phyloP scores from a whole-genome alignment of 1,140 invertebrate genomes.

The Anastrepha ludens region DNA sequence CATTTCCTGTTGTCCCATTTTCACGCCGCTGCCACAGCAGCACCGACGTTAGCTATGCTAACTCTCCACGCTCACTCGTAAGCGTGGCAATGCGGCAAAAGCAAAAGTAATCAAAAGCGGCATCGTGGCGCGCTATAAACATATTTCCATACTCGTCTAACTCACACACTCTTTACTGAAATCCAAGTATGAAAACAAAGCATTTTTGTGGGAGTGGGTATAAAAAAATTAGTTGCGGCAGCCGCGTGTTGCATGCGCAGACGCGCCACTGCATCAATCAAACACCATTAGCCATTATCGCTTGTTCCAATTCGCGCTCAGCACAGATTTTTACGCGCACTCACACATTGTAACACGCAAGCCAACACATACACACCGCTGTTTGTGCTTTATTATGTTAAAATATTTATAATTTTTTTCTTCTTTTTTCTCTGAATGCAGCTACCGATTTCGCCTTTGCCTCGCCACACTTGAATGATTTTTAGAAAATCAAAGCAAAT shows the following conservation, averaged over 20 bases:
- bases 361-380: too few relatives aligned
- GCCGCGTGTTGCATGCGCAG: not conserved
- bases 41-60: not conserved
- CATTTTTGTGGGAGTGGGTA: not conserved
- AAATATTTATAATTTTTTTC: not conserved
- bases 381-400: too few relatives aligned
- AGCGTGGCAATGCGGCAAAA: not conserved
- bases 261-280: not conserved
- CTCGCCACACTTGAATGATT: not conserved
- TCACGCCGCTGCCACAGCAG: not conserved
- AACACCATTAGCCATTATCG: not conserved
- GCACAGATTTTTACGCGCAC: not conserved
- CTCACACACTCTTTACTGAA: not conserved
- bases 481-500: constrained; percentile 36
- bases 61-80: not conserved
- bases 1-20: constrained; percentile 40
- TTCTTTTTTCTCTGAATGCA: not conserved
- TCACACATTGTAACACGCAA: too few relatives aligned
- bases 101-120: constrained; percentile 12
- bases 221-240: constrained; percentile 7
- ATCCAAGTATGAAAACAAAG: not conserved
- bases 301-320: not conserved
- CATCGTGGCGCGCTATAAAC: not conserved
- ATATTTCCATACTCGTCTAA: not conserved
- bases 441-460: not conserved